Evolutionary conservation across 2,113 vertebrate genomes (phyloP), one percentile per base, ranked within the genome.

Genomic region (Bucco capensis): DNA sequence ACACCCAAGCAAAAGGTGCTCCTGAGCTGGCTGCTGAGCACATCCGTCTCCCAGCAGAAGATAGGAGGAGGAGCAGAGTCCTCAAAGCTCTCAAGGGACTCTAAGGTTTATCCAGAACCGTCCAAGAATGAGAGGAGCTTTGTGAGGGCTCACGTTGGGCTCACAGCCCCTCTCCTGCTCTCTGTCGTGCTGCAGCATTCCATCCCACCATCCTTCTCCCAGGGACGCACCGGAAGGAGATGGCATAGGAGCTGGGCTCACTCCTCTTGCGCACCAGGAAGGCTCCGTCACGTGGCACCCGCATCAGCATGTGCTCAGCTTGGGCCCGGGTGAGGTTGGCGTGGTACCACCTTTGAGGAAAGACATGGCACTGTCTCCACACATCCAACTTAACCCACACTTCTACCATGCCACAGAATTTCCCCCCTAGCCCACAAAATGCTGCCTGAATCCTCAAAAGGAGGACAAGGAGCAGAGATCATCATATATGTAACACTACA

Each of bases 261-360:
- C 97, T 98, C 94, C 99, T 98, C 90, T 99, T 99, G 95, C 99
- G 98, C 88, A 99, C 99, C 37, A 99, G 97, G 94, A 99, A 99
- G 88, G 99, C 99, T 46, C 99, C 99, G 0, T 99, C 99, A 1
- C 99, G 98, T 2, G 99, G 99, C 9, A 99, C 99, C 35, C 99
- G 96, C 99, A 99, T 99, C 93, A 99, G 96, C 99, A 99, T 99
- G 96, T 99, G 99, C 94, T 99, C 99, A 0, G 99, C 99, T 22
- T 99, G 98, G 49, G 98, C 97, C 86, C 99, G 98, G 2, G 98
- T 98, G 38, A 99, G 98, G 97, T 96, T 99, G 42, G 99, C 98
- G 0, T 99, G 99, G 97, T 99, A 99, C 99, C 99, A 99, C 97
- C 99, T 99, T 84, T 3, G 33, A 66, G 90, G 66, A 81, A 77